Evolutionary conservation across 1,140 invertebrate genomes (phyloP), one percentile per base, ranked within the genome.

Genomic region (Bursaphelenchus mucronatus): DNA sequence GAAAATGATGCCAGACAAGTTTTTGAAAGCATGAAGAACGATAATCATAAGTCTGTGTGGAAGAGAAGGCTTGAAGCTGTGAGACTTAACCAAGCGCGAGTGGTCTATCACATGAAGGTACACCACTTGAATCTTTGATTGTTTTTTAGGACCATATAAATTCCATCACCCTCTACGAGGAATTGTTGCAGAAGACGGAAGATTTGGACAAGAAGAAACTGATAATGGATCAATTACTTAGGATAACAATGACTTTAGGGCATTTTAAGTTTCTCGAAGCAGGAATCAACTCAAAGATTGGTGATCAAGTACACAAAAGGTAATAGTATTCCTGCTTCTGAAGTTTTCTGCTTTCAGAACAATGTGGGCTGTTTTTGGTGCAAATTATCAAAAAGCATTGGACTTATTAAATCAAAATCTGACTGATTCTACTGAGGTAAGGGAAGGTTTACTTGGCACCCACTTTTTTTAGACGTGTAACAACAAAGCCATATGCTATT

Each of bases 1-100:
- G 62, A 55, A 49, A 40, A 15, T 17, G 49, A 71, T 44, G 45
- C 62, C 50, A 30, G 59, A 46, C 21, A 40, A 49, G 69, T 59
- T 50, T 50, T 59, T 39, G 15, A 30, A 17, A 11, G 11, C 10
- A n/a, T 11, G 63, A 13, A 19, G 2, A 30, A 44, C n/a, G 7
- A 40, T 39, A 44, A 4, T 55, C 57, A 66, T 50, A 11, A 63
- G 40, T 21, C 11, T 39, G 57, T 57, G 10, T 71, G 69, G 69
- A 52, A 70, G 39, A 59, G 65, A 53, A 40, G 69, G 17, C 47
- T 72, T 21, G 57, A 73, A 46, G 50, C 56, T 43, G 69, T 72
- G 17, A 62, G 66, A 41, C 53, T 61, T 13, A 30, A 66, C 9
- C 41, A 67, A 52, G 63, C 65, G n/a, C 15, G 68, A 61, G 30